Conservation (phyloP, 2,888 invertebrate genomes). For the Furcula furcula region DNA sequence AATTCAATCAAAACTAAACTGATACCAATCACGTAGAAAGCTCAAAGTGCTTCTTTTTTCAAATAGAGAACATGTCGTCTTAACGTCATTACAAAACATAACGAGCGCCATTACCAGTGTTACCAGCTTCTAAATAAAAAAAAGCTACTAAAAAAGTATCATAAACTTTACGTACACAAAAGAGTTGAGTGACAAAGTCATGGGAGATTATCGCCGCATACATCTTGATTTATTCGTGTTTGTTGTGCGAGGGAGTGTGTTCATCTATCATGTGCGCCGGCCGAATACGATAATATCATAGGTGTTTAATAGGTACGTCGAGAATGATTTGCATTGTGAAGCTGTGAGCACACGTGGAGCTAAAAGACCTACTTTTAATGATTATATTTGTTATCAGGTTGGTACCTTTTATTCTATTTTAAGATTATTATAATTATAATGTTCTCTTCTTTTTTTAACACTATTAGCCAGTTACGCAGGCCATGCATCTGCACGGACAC, state of each 20-base stretch:
- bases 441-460: too few relatives aligned
- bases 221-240: slow-evolving; percentile 64
- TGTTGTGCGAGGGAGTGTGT: slow-evolving; percentile 50
- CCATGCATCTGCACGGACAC: too few relatives aligned
- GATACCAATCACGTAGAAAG: slow-evolving; percentile 1
- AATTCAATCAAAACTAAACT: not conserved
- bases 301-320: slow-evolving; percentile 38
- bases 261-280: slow-evolving; percentile 56
- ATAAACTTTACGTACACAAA: slow-evolving; percentile 36
- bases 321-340: slow-evolving; percentile 31
- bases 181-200: slow-evolving; percentile 61
- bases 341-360: slow-evolving; percentile 7
- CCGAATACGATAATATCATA: slow-evolving; percentile 48
- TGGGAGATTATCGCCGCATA: slow-evolving; percentile 50
- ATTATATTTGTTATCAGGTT: too few relatives aligned
- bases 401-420: too few relatives aligned
- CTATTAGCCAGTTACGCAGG: too few relatives aligned
- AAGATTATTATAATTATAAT: too few relatives aligned
- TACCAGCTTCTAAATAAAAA: slow-evolving; percentile 41
- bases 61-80: slow-evolving; percentile 45
- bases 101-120: slow-evolving; percentile 51
- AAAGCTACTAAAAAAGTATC: slow-evolving; percentile 34
- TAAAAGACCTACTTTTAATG: too few relatives aligned
- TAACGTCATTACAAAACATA: slow-evolving; percentile 47
- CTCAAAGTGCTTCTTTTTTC: not conserved